Evolutionary conservation across 2,888 invertebrate genomes (phyloP), one percentile per base, ranked within the genome.

Genomic region (Hylaea fasciaria): DNA sequence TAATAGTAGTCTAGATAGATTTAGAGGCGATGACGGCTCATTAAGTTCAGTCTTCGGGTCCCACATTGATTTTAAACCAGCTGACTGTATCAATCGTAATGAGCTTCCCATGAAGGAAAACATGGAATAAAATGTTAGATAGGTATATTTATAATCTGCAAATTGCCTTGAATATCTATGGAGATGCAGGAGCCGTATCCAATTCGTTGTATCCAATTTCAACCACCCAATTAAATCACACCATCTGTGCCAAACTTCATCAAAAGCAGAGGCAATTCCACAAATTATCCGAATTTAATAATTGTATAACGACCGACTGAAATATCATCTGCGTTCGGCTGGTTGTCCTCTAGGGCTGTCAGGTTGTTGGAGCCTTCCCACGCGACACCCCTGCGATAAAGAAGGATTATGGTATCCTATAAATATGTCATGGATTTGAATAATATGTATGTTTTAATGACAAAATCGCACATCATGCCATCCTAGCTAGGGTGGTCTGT

Each of bases 201-300:
- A 22, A n/a, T n/a, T n/a, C n/a, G n/a, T n/a, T 22, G 22, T 17
- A 32, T 39, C 14, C 28, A 52, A 53, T 46, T 41, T 37, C 39
- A 39, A 39, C 37, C 43, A 35, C 17, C 22, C 45, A 35, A 49
- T 50, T 47, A 52, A 54, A 35, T 54, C 40, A 35, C 22, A 50
- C 14, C 50, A 50, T 54, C 49, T 54, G 49, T 40, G 40, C 17
- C 35, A 17, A 49, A 49, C 44, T 53, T 32, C 22, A 54, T 53
- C 32, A 49, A 49, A 47, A 16, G 53, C 53, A 14, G 29, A 8
- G 37, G 47, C 58, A 58, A 48, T 59, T 59, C 48, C 45, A 22
- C 35, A 46, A 59, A 59, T 59, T 54, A 54, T 49, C 54, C 44
- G 32, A 54, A 50, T 59, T 59, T 54, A 40, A n/a, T n/a, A n/a